Evolutionary conservation across 2,797 vertebrate species (phyloP).

Genomic region (Liparis tanakae): DNA sequence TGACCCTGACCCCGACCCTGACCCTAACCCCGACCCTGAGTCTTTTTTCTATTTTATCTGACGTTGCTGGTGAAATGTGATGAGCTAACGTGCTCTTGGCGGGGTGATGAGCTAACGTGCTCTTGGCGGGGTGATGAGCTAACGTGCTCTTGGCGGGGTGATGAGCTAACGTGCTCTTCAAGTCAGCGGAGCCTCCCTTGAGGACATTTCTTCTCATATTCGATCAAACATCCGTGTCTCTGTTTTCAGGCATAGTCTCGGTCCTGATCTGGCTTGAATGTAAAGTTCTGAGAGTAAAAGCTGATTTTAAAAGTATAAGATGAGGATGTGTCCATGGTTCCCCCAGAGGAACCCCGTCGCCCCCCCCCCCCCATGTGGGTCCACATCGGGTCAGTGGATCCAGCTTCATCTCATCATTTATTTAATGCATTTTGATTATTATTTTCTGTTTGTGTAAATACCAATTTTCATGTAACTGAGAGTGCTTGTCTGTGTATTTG

Average conservation of each 20-base stretch:
- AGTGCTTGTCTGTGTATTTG: conserved; percentile 70
- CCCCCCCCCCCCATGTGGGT: too few relatives aligned
- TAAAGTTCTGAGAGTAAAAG: conserved; percentile 51
- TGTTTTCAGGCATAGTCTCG: conserved; percentile 36
- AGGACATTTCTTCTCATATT: conserved; percentile 32
- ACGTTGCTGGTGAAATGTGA: conserved; percentile 60
- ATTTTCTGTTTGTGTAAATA: conserved; percentile 67
- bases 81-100: too few relatives aligned
- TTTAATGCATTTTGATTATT: conserved; percentile 51
- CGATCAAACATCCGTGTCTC: conserved; percentile 35
- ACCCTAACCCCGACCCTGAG: too few relatives aligned
- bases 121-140: too few relatives aligned
- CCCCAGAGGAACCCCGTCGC: too few relatives aligned
- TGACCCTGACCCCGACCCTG: too few relatives aligned
- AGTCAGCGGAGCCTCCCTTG: conserved; percentile 3
- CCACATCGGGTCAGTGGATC: too few relatives aligned
- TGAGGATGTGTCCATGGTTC: too few relatives aligned
- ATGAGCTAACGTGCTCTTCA: too few relatives aligned
- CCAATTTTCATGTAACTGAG: conserved; percentile 53
- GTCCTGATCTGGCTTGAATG: conserved; percentile 68
- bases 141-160: too few relatives aligned
- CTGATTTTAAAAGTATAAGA: conserved; percentile 28
- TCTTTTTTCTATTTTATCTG: too few relatives aligned
- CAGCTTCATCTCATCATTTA: conserved; percentile 57
- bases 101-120: too few relatives aligned